Conservation (phyloP, 2,888 invertebrate genomes). For the Caenorhabditis sinica region DNA sequence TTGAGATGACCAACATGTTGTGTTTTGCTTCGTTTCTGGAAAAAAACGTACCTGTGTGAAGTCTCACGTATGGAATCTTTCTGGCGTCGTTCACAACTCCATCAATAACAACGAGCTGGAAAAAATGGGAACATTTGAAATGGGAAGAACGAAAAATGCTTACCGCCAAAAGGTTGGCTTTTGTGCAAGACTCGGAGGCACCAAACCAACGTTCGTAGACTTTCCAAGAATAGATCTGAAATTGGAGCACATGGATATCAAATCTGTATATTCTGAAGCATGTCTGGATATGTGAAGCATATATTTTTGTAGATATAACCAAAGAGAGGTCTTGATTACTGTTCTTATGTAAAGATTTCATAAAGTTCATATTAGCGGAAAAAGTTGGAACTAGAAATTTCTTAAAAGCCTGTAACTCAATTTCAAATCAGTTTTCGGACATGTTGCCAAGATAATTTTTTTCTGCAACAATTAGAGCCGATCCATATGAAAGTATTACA, state of each 20-base stretch:
- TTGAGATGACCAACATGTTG: constrained; percentile 30
- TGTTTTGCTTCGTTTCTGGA: constrained; percentile 10
- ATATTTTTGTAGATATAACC: too few species aligned
- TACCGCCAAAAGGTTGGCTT: constrained; percentile 71
- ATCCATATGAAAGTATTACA: too few species aligned
- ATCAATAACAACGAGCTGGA: constrained; percentile 74
- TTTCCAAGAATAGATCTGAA: constrained; percentile 79
- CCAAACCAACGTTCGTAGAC: constrained; percentile 81
- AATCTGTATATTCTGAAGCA: background rate
- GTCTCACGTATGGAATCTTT: constrained; percentile 78
- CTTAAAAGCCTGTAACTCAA: too few species aligned
- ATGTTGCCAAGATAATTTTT: too few species aligned
- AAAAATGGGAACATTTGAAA: constrained; percentile 18
- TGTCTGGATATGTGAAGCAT: too few species aligned
- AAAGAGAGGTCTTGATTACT: too few species aligned
- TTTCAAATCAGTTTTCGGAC: too few species aligned
- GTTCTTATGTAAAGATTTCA: too few species aligned
- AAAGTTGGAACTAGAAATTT: too few species aligned
- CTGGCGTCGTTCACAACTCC: constrained; percentile 79
- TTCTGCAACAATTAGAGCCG: too few species aligned
- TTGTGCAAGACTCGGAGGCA: constrained; percentile 55
- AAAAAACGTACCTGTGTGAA: constrained; percentile 73
- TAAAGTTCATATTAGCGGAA: too few species aligned
- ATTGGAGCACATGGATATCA: background rate
- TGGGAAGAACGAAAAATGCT: background rate